Evolutionary conservation across 2,888 invertebrate species (phyloP), one percentile per base, ranked within the genome.

Genomic region (Hesperia comma): DNA sequence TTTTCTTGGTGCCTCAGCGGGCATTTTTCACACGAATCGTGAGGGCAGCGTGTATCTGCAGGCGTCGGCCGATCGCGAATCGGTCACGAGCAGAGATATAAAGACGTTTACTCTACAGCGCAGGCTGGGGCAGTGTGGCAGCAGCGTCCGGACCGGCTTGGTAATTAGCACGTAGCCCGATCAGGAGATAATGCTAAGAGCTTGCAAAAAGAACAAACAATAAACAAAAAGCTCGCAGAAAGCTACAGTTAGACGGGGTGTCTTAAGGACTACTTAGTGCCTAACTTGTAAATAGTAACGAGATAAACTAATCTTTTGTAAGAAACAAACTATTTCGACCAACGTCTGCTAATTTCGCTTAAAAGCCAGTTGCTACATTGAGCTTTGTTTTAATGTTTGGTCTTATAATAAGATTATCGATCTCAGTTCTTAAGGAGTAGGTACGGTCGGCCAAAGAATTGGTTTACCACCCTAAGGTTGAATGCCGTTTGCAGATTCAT

Each of bases 41-140:
- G 64, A 49, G 63, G 57, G 12, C 58, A 58, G 51, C 64, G 17
- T 64, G 51, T 64, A 64, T 58, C 64, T 19, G 64, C 51, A 19
- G 46, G 57, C 64, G 64, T 64, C 58, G 64, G 15, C 37, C 57
- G 63, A 64, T 64, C 64, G 58, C 19, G 64, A 14, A 64, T 58
- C 66, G 67, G 72, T 73, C 73, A 73, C 73, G 73, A 73, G 63
- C 58, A 19, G 63, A 60, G 69, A 69, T 71, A 69, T 71, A 70
- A 68, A 73, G 73, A 64, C 68, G 67, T 71, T 54, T 56, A 40
- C 57, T 41, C 63, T 58, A 54, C 46, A 53, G 21, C 21, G 12
- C n/a, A 10, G 46, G 19, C 10, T 19, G 49, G 12, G 1, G 37
- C 1, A 8, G 10, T 37, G 37, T 10, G 10, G 37, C 26, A 26